Evolutionary conservation across 1,140 invertebrate genomes (phyloP).

Genomic region (Zaprionus gabonicus): DNA sequence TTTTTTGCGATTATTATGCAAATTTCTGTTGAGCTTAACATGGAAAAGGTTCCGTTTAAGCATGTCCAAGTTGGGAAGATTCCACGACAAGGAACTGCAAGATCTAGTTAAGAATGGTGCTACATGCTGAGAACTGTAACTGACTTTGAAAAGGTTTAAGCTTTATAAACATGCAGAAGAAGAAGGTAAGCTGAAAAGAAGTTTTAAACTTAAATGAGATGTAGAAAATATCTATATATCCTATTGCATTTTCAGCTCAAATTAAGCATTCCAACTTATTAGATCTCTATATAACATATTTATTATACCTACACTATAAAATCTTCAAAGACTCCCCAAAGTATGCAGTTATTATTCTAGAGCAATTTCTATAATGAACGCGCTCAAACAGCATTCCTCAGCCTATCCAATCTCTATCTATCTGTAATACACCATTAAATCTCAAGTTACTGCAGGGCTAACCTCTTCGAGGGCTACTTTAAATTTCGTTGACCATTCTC

Average conservation of each 20-base stretch:
- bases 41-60: constrained; percentile 41
- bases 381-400: not conserved
- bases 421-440: not conserved
- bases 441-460: not conserved
- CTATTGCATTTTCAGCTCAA: too few relatives aligned
- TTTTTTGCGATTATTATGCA: constrained; percentile 39
- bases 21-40: constrained; percentile 36
- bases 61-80: not conserved
- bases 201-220: not conserved
- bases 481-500: not conserved
- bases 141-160: not conserved
- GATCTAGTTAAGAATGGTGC: not conserved
- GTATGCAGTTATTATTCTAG: not conserved
- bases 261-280: too few relatives aligned
- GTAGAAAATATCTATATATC: too few relatives aligned
- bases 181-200: too few relatives aligned
- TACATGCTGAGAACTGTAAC: not conserved
- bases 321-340: not conserved
- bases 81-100: not conserved
- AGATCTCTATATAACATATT: too few relatives aligned
- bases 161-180: not conserved
- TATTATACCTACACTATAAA: too few relatives aligned
- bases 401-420: not conserved
- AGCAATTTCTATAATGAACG: not conserved
- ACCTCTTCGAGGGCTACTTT: not conserved